phyloP scores from a whole-genome alignment of 2,888 invertebrate species.

The Agrochola macilenta region DNA sequence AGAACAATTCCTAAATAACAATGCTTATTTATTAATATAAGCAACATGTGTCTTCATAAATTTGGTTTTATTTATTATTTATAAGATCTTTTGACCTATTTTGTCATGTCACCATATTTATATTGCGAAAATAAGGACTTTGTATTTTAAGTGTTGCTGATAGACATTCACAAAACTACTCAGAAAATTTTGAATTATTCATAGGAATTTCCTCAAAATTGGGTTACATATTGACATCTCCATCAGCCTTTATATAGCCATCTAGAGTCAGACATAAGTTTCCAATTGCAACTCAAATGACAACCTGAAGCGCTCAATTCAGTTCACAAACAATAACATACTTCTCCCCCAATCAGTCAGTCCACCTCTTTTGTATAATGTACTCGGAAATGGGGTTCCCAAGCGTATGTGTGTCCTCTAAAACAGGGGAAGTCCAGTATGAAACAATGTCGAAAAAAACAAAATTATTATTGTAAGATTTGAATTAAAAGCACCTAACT shows the following conservation, averaged over 20 bases:
- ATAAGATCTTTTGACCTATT: constrained; percentile 34
- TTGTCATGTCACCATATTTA: constrained; percentile 25
- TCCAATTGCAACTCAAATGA: not conserved
- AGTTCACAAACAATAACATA: not conserved
- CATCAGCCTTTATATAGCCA: not conserved
- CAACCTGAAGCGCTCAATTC: not conserved
- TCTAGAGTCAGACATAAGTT: not conserved
- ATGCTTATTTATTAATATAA: constrained; percentile 11
- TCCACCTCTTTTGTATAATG: no score
- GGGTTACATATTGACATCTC: constrained; percentile 3
- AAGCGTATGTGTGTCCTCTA: no score
- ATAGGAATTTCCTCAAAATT: not conserved
- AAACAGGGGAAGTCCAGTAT: not conserved
- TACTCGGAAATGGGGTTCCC: not conserved
- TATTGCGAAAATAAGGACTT: constrained; percentile 8
- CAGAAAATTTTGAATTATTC: not conserved
- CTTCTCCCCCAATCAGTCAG: not conserved
- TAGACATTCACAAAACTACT: not conserved
- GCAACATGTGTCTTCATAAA: constrained; percentile 18
- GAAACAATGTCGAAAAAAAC: not conserved
- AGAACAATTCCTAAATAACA: constrained; percentile 48
- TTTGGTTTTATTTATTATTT: constrained; percentile 24
- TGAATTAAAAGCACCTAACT: not conserved
- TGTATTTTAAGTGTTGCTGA: constrained; percentile 4
- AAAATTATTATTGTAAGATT: not conserved